These are phyloP conservation scores for Holotrichia oblita DNA, from an alignment of 1,140 invertebrate species.

Conservation along the genomic window DNA sequence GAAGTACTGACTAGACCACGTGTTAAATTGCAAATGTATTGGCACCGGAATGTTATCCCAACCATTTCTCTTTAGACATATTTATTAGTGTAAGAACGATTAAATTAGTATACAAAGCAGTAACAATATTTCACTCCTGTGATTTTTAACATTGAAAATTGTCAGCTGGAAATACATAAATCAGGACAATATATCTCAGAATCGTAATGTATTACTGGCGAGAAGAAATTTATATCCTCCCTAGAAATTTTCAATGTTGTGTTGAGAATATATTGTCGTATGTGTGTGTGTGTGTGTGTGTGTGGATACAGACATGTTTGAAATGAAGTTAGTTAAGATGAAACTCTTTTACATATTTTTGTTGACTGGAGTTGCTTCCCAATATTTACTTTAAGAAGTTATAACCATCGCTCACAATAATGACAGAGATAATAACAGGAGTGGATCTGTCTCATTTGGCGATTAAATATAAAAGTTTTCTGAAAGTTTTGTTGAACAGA, in stretches of 20 bases:
- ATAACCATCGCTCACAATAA: too few relatives aligned
- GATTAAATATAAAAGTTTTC: too few relatives aligned
- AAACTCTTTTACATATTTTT: too few relatives aligned
- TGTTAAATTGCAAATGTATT: slow-evolving; percentile 11
- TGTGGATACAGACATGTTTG: too few relatives aligned
- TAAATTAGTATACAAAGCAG: slow-evolving; percentile 20
- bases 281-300: too few relatives aligned
- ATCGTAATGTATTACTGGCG: neutral
- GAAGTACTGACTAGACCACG: neutral
- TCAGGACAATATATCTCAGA: neutral
- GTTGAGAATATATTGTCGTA: too few relatives aligned
- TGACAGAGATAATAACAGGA: too few relatives aligned
- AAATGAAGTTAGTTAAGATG: too few relatives aligned
- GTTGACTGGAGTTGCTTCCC: too few relatives aligned
- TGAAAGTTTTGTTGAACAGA: too few relatives aligned
- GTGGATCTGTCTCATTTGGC: too few relatives aligned
- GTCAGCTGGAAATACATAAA: slow-evolving; percentile 4
- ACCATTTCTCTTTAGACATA: neutral
- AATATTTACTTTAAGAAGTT: too few relatives aligned
- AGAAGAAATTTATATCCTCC: neutral
- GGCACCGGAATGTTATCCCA: neutral
- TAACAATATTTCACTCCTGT: neutral
- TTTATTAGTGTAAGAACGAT: slow-evolving; percentile 5
- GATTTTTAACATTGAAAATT: slow-evolving; percentile 5
- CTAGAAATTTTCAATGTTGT: neutral